Evolutionary conservation across 35 echinoderm and acorn worm genomes (phyloP).

Genomic region (Ophioderma brevispina): DNA sequence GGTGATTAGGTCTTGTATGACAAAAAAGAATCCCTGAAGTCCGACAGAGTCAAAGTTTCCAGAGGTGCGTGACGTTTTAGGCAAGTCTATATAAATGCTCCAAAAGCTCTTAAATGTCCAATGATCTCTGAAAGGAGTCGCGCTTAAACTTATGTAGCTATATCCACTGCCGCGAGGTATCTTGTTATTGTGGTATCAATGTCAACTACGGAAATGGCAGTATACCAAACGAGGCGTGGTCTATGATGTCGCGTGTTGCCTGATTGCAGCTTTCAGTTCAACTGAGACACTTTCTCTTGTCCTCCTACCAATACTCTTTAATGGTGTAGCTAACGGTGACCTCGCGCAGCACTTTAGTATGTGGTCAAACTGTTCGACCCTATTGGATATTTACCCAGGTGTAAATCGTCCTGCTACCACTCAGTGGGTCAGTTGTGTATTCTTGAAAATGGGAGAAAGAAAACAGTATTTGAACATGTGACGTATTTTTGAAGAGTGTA

Average conservation of each 20-base stretch:
- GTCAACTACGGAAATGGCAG: not conserved
- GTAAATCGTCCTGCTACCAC: not conserved
- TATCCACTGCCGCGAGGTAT: not conserved
- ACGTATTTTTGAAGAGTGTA: not conserved
- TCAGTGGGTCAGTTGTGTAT: not conserved
- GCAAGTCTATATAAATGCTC: not conserved
- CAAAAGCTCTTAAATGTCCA: not conserved
- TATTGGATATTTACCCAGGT: slow-evolving; percentile 6
- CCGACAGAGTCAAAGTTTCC: not conserved
- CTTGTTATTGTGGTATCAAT: not conserved
- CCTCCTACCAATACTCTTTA: not conserved
- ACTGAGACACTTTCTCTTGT: not conserved
- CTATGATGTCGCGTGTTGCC: not conserved
- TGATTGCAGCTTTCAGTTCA: not conserved
- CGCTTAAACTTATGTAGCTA: not conserved
- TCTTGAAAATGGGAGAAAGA: not conserved
- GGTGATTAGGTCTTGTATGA: too few species aligned
- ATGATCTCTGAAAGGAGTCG: not conserved
- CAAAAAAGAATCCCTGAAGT: not conserved
- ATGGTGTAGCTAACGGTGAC: not conserved
- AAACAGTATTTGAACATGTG: not conserved
- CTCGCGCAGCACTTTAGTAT: not conserved
- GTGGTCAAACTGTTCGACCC: not conserved
- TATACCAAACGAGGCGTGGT: not conserved
- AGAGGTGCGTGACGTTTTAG: not conserved